Evolutionary conservation across 2,888 invertebrate species (phyloP).

Genomic region (Bembecia ichneumoniformis): DNA sequence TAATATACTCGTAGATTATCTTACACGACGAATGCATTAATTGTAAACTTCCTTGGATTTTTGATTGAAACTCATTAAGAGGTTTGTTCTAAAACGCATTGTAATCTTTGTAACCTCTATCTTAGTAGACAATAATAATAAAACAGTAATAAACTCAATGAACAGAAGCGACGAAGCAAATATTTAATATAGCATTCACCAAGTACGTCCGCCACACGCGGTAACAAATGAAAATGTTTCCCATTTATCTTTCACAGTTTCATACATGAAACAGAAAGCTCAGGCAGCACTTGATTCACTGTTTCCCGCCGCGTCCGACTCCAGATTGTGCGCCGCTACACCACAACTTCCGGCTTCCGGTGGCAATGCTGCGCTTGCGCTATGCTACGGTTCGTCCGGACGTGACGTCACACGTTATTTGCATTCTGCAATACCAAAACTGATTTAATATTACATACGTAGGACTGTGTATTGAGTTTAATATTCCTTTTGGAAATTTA

Average conservation of each 20-base stretch:
- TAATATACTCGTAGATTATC: no score
- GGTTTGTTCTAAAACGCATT: no score
- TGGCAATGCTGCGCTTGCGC: conserved; percentile 56
- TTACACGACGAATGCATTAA: no score
- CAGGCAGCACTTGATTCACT: conserved; percentile 65
- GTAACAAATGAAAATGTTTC: conserved; percentile 37
- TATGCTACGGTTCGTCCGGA: conserved; percentile 23
- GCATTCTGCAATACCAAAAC: conserved; percentile 20
- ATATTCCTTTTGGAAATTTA: no score
- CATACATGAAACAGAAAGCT: conserved; percentile 57
- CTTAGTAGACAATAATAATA: no score
- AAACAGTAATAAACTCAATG: no score
- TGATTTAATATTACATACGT: neutral
- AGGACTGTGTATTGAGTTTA: no score
- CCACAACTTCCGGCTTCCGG: conserved; percentile 69
- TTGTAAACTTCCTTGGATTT: no score
- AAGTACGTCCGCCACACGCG: conserved; percentile 11
- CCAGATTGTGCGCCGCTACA: conserved; percentile 68
- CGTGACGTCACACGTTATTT: conserved; percentile 46
- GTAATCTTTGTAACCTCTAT: no score
- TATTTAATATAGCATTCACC: no score
- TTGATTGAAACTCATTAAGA: no score
- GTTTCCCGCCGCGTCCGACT: conserved; percentile 61
- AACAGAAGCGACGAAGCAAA: no score
- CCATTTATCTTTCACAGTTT: conserved; percentile 53